Conservation (phyloP, 2,888 invertebrate species). For the Oscheius onirici region DNA sequence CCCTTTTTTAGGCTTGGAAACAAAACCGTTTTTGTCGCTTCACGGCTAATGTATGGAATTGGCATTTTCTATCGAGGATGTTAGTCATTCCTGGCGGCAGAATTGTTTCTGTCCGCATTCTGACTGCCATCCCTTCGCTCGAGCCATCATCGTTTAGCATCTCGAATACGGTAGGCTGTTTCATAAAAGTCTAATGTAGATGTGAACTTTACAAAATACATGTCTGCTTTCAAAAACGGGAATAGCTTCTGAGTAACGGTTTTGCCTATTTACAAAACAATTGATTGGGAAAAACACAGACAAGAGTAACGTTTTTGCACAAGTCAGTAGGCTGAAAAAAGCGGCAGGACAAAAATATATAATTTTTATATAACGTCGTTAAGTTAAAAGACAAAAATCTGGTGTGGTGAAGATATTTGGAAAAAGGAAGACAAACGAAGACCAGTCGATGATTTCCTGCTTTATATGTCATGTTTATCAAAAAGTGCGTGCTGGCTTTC, state of each 20-base stretch:
- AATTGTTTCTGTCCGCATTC: constrained; percentile 25
- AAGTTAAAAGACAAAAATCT: too few relatives aligned
- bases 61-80: constrained; percentile 5
- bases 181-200: not conserved
- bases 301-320: too few relatives aligned
- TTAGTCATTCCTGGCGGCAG: constrained; percentile 18
- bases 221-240: not conserved
- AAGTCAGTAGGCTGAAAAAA: too few relatives aligned
- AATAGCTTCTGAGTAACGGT: too few relatives aligned
- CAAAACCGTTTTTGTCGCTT: constrained; percentile 5
- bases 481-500: not conserved
- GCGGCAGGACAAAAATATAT: too few relatives aligned
- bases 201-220: not conserved
- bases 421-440: too few relatives aligned
- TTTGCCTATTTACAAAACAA: too few relatives aligned
- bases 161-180: not conserved
- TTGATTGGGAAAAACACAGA: too few relatives aligned
- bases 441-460: too few relatives aligned
- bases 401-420: too few relatives aligned
- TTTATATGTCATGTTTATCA: too few relatives aligned
- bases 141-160: not conserved
- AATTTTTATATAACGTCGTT: too few relatives aligned
- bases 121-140: not conserved
- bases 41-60: constrained; percentile 13
- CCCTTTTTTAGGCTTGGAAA: not conserved